Evolutionary conservation across 2,113 vertebrate genomes (phyloP).

Genomic region (Gallinago paraguaiae): DNA sequence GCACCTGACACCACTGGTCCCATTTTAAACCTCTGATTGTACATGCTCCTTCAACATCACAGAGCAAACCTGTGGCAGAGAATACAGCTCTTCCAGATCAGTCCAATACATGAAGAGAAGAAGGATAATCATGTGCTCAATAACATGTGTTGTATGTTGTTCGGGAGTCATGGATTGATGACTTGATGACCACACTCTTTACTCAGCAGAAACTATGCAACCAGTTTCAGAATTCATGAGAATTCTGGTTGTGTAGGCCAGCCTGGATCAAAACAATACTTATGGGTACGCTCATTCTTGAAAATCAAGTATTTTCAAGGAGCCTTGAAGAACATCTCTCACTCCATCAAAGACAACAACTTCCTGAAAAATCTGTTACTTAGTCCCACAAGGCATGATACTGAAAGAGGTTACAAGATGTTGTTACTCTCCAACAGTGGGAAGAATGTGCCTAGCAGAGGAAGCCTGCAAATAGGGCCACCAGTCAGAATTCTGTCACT

Average conservation of each 20-base stretch:
- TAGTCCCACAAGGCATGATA: background rate
- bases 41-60: background rate
- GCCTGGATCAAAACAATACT: background rate
- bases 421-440: background rate
- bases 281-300: background rate
- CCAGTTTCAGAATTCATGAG: background rate
- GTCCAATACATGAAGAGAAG: background rate
- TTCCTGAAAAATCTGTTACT: background rate
- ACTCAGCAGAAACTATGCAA: background rate
- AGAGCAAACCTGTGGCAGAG: background rate
- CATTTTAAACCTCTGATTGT: background rate
- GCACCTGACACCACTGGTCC: background rate
- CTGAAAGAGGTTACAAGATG: background rate
- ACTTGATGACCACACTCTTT: background rate
- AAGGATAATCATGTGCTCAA: background rate
- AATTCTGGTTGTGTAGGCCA: background rate
- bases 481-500: background rate
- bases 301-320: background rate
- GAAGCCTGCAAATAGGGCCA: background rate
- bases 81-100: background rate
- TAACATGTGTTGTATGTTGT: rapidly evolving
- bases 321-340: background rate
- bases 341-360: background rate
- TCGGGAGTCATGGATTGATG: background rate
- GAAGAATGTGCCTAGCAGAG: background rate